Conservation (phyloP, 2,888 invertebrate species). For the Agriotes lineatus region DNA sequence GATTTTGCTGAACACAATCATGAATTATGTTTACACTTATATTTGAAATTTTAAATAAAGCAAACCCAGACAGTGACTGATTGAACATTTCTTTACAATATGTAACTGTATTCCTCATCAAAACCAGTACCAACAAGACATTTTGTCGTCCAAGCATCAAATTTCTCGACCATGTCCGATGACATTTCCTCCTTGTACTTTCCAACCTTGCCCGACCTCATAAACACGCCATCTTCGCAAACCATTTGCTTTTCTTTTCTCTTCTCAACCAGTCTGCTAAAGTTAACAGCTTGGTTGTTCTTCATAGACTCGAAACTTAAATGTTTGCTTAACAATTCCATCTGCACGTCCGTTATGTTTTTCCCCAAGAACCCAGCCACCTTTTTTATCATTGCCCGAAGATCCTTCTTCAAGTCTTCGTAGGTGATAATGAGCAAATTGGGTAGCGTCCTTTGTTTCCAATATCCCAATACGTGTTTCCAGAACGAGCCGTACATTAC, state of each 20-base stretch:
- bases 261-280: conserved; percentile 59
- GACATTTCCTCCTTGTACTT: conserved; percentile 72
- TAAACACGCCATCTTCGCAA: conserved; percentile 62
- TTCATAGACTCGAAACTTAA: conserved; percentile 68
- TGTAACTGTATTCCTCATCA: too few relatives aligned
- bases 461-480: conserved; percentile 79
- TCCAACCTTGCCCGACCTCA: conserved; percentile 66
- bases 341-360: conserved; percentile 51
- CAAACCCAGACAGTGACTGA: too few relatives aligned
- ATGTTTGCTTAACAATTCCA: conserved; percentile 51
- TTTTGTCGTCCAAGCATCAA: conserved; percentile 83
- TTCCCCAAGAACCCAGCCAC: conserved; percentile 54
- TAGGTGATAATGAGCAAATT: conserved; percentile 80
- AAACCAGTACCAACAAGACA: too few relatives aligned
- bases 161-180: conserved; percentile 76
- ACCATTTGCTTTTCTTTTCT: conserved; percentile 59
- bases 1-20: too few relatives aligned
- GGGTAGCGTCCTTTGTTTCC: conserved; percentile 72
- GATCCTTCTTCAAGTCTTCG: conserved; percentile 75
- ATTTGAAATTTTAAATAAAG: too few relatives aligned
- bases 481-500: conserved; percentile 81
- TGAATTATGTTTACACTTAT: too few relatives aligned
- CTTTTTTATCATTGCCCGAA: conserved; percentile 19
- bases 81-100: too few relatives aligned
- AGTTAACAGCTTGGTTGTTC: conserved; percentile 70